These are phyloP conservation scores for Etia nguti DNA, from an alignment of 2,113 vertebrate genomes.

Conservation along the genomic window DNA sequence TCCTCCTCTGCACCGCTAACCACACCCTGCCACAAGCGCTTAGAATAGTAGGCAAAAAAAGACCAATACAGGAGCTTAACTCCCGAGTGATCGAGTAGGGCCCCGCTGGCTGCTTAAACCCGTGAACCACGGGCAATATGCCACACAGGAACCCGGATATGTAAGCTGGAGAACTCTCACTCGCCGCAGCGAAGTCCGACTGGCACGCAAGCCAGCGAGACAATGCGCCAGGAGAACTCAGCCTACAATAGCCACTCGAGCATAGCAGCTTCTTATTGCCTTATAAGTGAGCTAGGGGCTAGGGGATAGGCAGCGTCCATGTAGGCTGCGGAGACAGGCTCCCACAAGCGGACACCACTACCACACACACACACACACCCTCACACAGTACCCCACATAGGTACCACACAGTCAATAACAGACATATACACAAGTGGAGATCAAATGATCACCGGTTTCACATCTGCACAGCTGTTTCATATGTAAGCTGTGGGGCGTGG, in stretches of 20 bases:
- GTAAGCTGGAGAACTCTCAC: no score
- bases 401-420: background rate
- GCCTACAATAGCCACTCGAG: background rate
- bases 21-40: no score
- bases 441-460: background rate
- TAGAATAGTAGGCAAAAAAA: no score
- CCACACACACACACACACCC: background rate
- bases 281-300: rapidly evolving
- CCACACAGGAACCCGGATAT: no score
- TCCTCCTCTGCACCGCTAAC: no score
- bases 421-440: background rate
- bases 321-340: background rate
- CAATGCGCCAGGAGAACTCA: no score
- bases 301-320: background rate
- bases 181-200: no score
- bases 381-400: background rate
- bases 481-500: background rate
- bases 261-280: background rate
- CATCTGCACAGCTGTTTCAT: background rate
- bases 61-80: no score
- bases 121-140: no score
- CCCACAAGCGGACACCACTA: background rate
- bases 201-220: no score
- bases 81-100: no score
- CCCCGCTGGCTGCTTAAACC: no score